These are phyloP conservation scores for Periophthalmus modestus DNA, from an alignment of 2,113 vertebrate species.

Conservation along the genomic window DNA sequence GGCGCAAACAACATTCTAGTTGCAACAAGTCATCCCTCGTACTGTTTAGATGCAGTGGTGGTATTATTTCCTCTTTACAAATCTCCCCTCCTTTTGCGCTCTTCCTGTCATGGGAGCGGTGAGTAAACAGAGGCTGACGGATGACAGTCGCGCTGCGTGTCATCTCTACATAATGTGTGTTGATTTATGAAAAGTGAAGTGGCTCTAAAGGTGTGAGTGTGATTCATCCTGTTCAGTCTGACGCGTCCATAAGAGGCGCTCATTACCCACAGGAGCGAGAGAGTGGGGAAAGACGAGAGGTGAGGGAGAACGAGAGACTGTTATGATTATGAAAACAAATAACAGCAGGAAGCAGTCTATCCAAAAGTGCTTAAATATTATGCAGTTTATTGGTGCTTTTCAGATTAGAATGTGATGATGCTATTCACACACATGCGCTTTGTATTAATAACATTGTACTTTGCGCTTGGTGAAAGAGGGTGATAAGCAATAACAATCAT, in stretches of 20 bases:
- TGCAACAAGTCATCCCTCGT: not conserved
- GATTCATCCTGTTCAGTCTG: conserved; percentile 2
- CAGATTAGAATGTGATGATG: too few relatives aligned
- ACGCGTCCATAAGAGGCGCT: not conserved
- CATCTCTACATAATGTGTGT: not conserved
- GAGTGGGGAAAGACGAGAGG: not conserved
- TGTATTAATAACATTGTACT: too few relatives aligned
- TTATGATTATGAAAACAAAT: conserved; percentile 1
- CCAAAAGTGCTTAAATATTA: not conserved
- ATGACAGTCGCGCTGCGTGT: not conserved
- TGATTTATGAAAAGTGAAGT: conserved; percentile 11
- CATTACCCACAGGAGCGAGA: not conserved
- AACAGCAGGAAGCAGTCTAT: not conserved
- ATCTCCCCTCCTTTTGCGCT: not conserved
- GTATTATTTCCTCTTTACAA: not conserved
- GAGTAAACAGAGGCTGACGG: not conserved
- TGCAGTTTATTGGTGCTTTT: too few relatives aligned
- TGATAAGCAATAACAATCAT: too few relatives aligned
- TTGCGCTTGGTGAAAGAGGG: too few relatives aligned
- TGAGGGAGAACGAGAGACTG: not conserved
- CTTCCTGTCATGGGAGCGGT: not conserved
- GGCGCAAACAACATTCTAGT: too few relatives aligned
- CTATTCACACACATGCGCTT: too few relatives aligned
- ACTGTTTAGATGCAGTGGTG: not conserved
- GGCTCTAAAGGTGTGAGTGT: conserved; percentile 1